Base-by-base conservation (phyloP, 2,888 invertebrate species). In the Amiota mariae region DNA sequence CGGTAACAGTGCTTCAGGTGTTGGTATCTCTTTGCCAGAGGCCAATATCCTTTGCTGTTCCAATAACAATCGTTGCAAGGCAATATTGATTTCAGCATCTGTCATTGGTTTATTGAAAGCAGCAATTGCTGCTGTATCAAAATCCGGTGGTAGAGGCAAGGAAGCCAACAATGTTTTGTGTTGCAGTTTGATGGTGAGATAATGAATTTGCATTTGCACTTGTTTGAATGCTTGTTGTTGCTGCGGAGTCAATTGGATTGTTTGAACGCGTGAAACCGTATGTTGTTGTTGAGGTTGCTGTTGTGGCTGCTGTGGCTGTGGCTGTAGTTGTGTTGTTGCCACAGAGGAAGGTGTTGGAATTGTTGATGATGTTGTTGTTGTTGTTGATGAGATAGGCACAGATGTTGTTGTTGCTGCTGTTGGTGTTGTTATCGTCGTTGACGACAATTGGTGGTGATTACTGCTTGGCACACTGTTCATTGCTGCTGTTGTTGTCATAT, bases 21-120 rank as follows among this genome's bases (percentile, higher is more conserved):
- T 92, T 9, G 93, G 92, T 79, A 94, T 91, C 76, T 94, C 90
- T 89, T 94, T 94, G 10, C 94, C 95, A 12, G 93, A 92, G 0
- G 94, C 92, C 77, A 95, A 85, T 77, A 95, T 94, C 84, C 93
- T 93, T 77, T 94, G 93, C 84, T 95, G 94, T 77, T 94, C 93
- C 73, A 93, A 91, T 80, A 93, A 93, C 49, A 95, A 88, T 78
- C 92, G 91, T 74, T 92, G 91, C 67, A 94, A 84, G 11, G 92
- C 87, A 11, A 91, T 87, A 84, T 93, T 92, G 72, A 90, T 90
- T 76, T 93, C 93, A 12, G 91, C 88, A 77, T 91, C 91, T 2
- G 90, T 91, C 81, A 91, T 91, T 76, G 90, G 88, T 72, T 90
- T 90, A 76, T 87, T 90, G 72, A 88, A 89, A 24, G 87, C 82